A percentile compares a stretch with the other conserved stretches of the same genome.
These are phyloP conservation scores for Teleogryllus oceanicus DNA, from an alignment of 2,888 invertebrate species.

Conservation along the genomic window DNA sequence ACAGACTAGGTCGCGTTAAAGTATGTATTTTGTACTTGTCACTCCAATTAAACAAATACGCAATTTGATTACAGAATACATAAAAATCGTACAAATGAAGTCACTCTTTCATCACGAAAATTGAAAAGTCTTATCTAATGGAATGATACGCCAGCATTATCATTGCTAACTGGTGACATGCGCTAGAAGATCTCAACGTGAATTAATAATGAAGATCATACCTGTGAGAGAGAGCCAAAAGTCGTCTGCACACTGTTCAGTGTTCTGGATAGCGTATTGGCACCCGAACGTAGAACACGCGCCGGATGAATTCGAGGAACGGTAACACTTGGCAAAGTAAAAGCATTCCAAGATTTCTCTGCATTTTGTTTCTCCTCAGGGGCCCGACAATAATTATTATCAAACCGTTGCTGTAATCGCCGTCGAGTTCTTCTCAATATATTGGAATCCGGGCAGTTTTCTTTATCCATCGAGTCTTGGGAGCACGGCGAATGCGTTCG, in stretches of 20 bases:
- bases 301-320: constrained; percentile 62
- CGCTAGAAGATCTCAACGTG: too few species aligned
- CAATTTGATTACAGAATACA: neutral
- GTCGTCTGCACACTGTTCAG: constrained; percentile 63
- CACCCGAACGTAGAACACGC: constrained; percentile 61
- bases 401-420: constrained; percentile 34
- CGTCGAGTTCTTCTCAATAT: constrained; percentile 29
- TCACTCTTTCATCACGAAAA: too few species aligned
- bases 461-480: neutral
- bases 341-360: constrained; percentile 28
- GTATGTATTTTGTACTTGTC: neutral
- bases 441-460: neutral
- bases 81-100: neutral
- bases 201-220: constrained; percentile 40
- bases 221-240: constrained; percentile 66
- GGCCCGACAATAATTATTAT: constrained; percentile 26
- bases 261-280: constrained; percentile 64
- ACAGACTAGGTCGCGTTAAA: neutral
- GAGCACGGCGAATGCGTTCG: neutral
- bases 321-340: constrained; percentile 40
- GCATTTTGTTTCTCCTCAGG: neutral
- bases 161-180: too few species aligned
- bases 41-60: neutral
- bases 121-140: too few species aligned
- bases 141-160: too few species aligned